These are phyloP conservation scores for Plestiodon gilberti DNA, from an alignment of 2,113 vertebrate species.

Conservation along the genomic window DNA sequence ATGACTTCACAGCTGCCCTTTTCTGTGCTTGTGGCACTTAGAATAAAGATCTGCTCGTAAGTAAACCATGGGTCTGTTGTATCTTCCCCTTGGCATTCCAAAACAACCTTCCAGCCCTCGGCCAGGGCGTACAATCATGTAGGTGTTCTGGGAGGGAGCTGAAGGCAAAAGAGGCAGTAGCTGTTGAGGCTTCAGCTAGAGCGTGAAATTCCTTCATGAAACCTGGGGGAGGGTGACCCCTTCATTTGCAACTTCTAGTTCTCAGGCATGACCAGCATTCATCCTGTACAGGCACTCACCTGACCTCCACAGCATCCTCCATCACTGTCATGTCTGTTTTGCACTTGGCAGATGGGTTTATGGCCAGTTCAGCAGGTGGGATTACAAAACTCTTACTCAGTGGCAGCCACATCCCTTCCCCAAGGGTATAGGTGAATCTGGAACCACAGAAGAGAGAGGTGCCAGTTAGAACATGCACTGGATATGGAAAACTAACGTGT, in stretches of 20 bases:
- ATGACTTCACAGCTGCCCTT: no score
- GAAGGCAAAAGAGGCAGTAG: not conserved
- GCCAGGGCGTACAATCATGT: fast-evolving
- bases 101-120: no score
- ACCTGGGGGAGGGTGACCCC: not conserved
- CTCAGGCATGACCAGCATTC: not conserved
- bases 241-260: fast-evolving
- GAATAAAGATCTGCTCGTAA: no score
- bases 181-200: not conserved
- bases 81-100: no score
- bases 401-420: slow-evolving; percentile 98
- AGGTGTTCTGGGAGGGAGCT: not conserved
- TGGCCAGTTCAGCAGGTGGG: slow-evolving; percentile 94
- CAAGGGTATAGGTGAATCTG: slow-evolving; percentile 97
- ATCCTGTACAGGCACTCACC: slow-evolving; percentile 72
- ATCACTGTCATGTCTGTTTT: slow-evolving; percentile 99
- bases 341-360: slow-evolving; percentile 98
- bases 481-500: not conserved
- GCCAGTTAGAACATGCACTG: not conserved
- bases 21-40: no score
- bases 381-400: slow-evolving; percentile 99
- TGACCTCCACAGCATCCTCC: slow-evolving; percentile 97
- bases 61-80: no score
- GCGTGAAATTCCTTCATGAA: not conserved
- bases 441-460: slow-evolving; percentile 19